Evolutionary conservation across 1,140 invertebrate species (phyloP).

Genomic region (Drosophila lowei): DNA sequence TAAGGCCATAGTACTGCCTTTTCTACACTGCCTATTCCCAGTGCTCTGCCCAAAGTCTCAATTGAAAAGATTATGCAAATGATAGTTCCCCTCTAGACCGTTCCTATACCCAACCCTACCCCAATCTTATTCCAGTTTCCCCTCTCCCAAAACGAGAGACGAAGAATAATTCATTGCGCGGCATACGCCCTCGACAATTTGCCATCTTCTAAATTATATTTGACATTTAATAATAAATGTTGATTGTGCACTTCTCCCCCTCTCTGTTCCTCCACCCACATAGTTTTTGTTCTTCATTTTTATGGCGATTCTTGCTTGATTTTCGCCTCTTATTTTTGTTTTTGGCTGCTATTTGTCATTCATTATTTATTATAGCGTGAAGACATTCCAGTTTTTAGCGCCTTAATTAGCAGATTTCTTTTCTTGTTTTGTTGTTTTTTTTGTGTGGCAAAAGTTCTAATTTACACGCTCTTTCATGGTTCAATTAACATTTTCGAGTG

Average conservation of each 20-base stretch:
- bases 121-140: constrained; percentile 25
- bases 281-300: constrained; percentile 18
- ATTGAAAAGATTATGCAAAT: constrained; percentile 49
- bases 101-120: constrained; percentile 19
- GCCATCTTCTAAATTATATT: constrained; percentile 60
- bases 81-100: background rate
- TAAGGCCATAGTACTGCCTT: background rate
- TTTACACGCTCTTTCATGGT: constrained; percentile 37
- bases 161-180: constrained; percentile 38
- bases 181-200: constrained; percentile 49
- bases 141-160: constrained; percentile 17
- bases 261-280: background rate
- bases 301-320: constrained; percentile 24
- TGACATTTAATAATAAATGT: constrained; percentile 66
- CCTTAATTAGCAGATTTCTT: constrained; percentile 68
- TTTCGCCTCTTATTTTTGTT: constrained; percentile 21
- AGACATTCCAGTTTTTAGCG: constrained; percentile 40
- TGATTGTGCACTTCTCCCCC: constrained; percentile 24
- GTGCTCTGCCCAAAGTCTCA: constrained; percentile 1
- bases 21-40: background rate
- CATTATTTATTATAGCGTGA: constrained; percentile 37
- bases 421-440: constrained; percentile 13
- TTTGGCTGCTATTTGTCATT: constrained; percentile 41
- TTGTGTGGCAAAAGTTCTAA: constrained; percentile 35
- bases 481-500: constrained; percentile 69